Evolutionary conservation across 2,888 invertebrate species (phyloP), one percentile per base, ranked within the genome.

Genomic region (Mesoligia furuncula): DNA sequence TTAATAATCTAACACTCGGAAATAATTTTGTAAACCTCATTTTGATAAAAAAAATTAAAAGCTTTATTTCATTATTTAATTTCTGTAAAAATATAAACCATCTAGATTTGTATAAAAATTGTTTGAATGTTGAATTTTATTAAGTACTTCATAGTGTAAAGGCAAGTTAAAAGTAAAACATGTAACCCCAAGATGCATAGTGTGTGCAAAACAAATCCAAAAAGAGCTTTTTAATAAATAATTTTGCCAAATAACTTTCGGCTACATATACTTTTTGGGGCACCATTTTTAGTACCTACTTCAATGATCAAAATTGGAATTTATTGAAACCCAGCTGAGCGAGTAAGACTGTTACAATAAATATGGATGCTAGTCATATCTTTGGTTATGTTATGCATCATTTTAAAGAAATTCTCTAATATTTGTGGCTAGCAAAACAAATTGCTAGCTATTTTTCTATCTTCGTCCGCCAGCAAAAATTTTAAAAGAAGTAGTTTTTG

Each of bases 401-500:
- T 62, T 57, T 54, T 31, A 31, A 17, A 31, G 17, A 61, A 36
- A 51, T 24, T 48, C 0, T 31, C 36, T n/a, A 72, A 51, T 51
- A 13, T 57, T 54, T 7, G 8, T 7, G 13, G 15, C 24, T 71
- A 61, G 20, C 39, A 11, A 39, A 61, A 31, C 57, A 42, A n/a
- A 51, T 4, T 69, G 24, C 24, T 20, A 69, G 39, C 48, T 64
- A 79, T 62, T 87, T 91, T 94, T 91, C 90, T 91, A 95, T 91
- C 90, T 93, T 92, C 94, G 95, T 94, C 94, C 95, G 66, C 95
- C 95, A 91, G 98, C 97, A 92, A 97, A 97, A 79, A 98, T 93
- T 95, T 98, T 98, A 92, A 98, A 97, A 94, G 97, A 98, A 75
- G 97, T 97, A 62, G 98, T 98, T 96, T 98, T 99, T 65, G 99